Percentiles rank a stretch among this genome's conserved stretches.
These are phyloP conservation scores for Mythimna loreyi DNA, from an alignment of 2,888 invertebrate genomes.

Conservation along the genomic window DNA sequence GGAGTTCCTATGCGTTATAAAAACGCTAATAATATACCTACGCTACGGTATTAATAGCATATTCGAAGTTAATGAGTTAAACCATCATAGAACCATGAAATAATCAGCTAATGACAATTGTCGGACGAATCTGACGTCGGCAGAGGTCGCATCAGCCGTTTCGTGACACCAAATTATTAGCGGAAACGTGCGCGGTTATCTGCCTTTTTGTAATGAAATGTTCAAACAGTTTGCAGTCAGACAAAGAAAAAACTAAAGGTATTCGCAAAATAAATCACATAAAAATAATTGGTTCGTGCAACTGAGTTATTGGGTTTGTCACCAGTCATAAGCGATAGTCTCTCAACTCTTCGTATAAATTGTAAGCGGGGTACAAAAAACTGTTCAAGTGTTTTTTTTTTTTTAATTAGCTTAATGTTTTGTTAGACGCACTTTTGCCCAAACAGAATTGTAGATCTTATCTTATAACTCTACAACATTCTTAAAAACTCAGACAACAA, in stretches of 20 bases:
- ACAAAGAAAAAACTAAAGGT: constrained; percentile 41
- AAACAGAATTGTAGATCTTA: neutral
- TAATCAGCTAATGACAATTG: constrained; percentile 35
- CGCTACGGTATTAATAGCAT: constrained; percentile 1
- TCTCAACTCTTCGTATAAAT: neutral
- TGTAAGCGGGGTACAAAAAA: neutral
- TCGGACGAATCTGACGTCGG: constrained; percentile 44
- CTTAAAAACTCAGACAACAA: neutral
- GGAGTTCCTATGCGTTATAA: neutral
- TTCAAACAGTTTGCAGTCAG: constrained; percentile 40
- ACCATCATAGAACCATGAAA: constrained; percentile 20
- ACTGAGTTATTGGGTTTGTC: constrained; percentile 16
- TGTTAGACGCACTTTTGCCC: neutral
- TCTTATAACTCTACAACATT: neutral
- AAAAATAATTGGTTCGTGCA: constrained; percentile 39
- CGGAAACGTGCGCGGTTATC: constrained; percentile 54
- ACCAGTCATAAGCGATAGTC: constrained; percentile 12
- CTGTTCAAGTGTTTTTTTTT: neutral
- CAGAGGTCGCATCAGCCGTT: constrained; percentile 64
- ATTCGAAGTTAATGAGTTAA: constrained; percentile 16
- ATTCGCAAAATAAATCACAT: constrained; percentile 47
- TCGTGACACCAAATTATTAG: constrained; percentile 78
- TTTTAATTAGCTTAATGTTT: neutral
- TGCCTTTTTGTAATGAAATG: constrained; percentile 57
- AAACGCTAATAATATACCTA: neutral